Conservation (phyloP, 2,797 vertebrate genomes). For the Ammospiza maritima region DNA sequence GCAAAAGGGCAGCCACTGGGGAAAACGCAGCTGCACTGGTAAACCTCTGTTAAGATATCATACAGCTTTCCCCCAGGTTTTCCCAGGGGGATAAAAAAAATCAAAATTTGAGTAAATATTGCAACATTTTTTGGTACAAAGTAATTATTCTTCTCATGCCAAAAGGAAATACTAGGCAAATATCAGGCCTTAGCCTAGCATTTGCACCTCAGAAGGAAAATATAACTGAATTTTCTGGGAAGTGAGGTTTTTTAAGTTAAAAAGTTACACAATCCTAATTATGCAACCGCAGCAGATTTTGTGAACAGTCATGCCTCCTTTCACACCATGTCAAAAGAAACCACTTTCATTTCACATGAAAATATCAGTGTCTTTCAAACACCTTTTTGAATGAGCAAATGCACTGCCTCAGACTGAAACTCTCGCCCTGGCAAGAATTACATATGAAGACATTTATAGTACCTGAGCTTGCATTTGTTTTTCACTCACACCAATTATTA, state of each 20-base stretch:
- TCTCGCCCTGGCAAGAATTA: neutral
- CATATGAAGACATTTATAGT: conserved; percentile 25
- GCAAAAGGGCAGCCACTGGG: neutral
- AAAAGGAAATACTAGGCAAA: conserved; percentile 9
- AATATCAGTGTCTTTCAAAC: conserved; percentile 10
- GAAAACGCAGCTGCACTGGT: neutral
- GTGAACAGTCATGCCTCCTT: neutral
- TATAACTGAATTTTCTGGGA: conserved; percentile 3
- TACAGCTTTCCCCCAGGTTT: neutral
- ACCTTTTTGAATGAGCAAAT: conserved; percentile 19
- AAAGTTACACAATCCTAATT: conserved; percentile 42
- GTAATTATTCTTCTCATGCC: neutral
- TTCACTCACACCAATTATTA: conserved; percentile 20
- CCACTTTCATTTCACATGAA: conserved; percentile 7
- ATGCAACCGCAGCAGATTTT: neutral
- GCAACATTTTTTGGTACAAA: neutral
- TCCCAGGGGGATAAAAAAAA: neutral
- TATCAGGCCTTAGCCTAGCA: neutral
- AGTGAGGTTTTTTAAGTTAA: conserved; percentile 1
- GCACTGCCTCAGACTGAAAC: neutral
- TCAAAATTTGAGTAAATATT: neutral
- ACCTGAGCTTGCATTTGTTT: neutral
- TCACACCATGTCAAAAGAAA: conserved; percentile 16
- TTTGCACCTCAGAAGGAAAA: conserved; percentile 28
- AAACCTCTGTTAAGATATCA: neutral